These are phyloP conservation scores for Cryptotermes secundus DNA, from an alignment of 1,140 invertebrate genomes.

Conservation along the genomic window DNA sequence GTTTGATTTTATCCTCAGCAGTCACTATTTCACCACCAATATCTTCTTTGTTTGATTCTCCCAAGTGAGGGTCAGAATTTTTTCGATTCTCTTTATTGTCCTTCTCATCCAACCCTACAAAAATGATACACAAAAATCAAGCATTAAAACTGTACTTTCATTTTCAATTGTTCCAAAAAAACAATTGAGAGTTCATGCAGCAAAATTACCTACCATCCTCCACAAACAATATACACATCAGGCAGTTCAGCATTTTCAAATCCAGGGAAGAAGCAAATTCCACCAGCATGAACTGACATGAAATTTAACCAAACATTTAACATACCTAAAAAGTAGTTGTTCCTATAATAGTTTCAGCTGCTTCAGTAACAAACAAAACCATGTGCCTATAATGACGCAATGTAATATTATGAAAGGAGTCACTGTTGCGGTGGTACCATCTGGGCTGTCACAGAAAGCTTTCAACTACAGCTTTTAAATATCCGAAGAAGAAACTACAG, in stretches of 20 bases:
- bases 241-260: not conserved
- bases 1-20: slow-evolving; percentile 65
- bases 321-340: not conserved
- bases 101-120: slow-evolving; percentile 14
- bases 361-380: not conserved
- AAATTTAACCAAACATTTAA: not conserved
- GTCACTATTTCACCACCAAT: slow-evolving; percentile 49
- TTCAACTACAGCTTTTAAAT: not conserved
- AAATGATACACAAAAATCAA: not conserved
- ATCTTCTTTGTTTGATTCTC: slow-evolving; percentile 40
- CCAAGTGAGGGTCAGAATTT: slow-evolving; percentile 34
- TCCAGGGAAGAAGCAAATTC: not conserved
- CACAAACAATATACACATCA: not conserved
- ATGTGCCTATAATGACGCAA: not conserved
- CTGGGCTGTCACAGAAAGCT: not conserved
- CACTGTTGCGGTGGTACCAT: not conserved
- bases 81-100: slow-evolving; percentile 29
- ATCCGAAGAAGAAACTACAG: not conserved
- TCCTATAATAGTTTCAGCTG: not conserved
- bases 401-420: not conserved
- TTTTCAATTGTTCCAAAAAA: not conserved
- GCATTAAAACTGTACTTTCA: not conserved
- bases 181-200: not conserved
- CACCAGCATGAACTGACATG: not conserved
- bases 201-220: not conserved